Evolutionary conservation across 30 jellyfish, hydroid and myxozoan genomes (phyloP).

Genomic region (Clytia hemisphaerica): DNA sequence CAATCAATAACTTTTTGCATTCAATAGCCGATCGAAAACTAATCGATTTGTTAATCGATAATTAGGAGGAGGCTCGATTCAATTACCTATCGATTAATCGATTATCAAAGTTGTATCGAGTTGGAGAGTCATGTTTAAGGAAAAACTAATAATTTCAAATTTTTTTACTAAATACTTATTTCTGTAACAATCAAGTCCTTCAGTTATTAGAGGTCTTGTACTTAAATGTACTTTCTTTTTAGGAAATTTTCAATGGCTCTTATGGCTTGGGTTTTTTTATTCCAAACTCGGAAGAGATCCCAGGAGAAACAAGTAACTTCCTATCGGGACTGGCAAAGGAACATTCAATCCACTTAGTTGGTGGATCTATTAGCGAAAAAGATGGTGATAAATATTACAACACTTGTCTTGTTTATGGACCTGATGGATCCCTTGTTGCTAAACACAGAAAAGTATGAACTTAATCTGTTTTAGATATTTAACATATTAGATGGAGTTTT

Average conservation of each 20-base stretch:
- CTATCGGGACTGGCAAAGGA: constrained; percentile 57
- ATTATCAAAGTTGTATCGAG: too few species aligned
- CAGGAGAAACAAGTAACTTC: constrained; percentile 75
- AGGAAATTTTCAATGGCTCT: constrained; percentile 89
- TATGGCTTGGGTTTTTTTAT: constrained; percentile 77
- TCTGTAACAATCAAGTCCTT: too few species aligned
- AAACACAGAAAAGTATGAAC: constrained; percentile 55
- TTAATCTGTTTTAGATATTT: neutral
- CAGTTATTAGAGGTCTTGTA: neutral
- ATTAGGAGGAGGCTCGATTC: too few species aligned
- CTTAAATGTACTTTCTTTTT: neutral
- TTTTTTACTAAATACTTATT: neutral
- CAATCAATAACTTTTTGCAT: too few species aligned
- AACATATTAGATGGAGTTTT: too few species aligned
- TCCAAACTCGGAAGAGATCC: constrained; percentile 70
- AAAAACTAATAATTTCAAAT: neutral
- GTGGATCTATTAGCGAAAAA: constrained; percentile 91
- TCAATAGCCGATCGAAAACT: too few species aligned
- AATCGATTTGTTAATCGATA: too few species aligned
- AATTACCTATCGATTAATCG: too few species aligned
- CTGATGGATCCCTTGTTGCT: constrained; percentile 71
- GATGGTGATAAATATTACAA: constrained; percentile 58
- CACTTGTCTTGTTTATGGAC: constrained; percentile 67
- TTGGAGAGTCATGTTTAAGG: too few species aligned
- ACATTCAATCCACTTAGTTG: constrained; percentile 44